Evolutionary conservation across 2,888 invertebrate genomes (phyloP), one percentile per base, ranked within the genome.

Genomic region (Drymonia ruficornis): DNA sequence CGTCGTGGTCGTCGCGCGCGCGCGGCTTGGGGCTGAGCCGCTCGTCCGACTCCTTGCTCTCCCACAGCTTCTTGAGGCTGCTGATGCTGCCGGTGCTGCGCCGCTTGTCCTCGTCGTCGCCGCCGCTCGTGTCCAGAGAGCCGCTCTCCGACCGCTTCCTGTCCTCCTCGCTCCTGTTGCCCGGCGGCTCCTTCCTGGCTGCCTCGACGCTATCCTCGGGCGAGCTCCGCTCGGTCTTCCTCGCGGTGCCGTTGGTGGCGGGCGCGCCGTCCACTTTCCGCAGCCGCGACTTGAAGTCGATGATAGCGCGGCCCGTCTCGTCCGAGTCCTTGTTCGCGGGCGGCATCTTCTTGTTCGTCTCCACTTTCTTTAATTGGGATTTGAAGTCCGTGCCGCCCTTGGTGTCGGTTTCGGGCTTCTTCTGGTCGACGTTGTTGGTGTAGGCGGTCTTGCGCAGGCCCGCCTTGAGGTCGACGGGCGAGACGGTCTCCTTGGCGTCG

Each of bases 61-160:
- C 98, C 98, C 98, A 98, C 62, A 98, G 91, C 85, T 97, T 97
- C 84, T 98, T 98, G 74, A 98, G 93, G 85, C 97, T 98, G 83
- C 96, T 97, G 78, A 98, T 98, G 89, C 97, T 97, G 61, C 98
- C 98, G 49, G 98, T 98, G 85, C 98, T 98, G 67, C 97, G 96
- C 13, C 98, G 94, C 83, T 98, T 98, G 81, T 97, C 97, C 50
- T 97, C 97, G 15, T 94, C 95, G 50, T 96, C 96, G 9, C 94
- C 95, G 8, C 74, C 83, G 36, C 76, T 79, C 8, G 72, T 86
- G 50, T 88, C 90, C 23, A 74, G 67, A 48, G 80, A 79, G 57
- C 80, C 82, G 59, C 83, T 77, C 67, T 85, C 85, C 13, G 82
- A 73, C 16, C 57, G 36, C 31, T 44, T 19, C 12, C 29, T 19